A percentile compares a stretch with the other conserved stretches of the same genome.
Evolutionary conservation across 2,888 invertebrate species (phyloP).

Genomic region (Stenodera caucasica): DNA sequence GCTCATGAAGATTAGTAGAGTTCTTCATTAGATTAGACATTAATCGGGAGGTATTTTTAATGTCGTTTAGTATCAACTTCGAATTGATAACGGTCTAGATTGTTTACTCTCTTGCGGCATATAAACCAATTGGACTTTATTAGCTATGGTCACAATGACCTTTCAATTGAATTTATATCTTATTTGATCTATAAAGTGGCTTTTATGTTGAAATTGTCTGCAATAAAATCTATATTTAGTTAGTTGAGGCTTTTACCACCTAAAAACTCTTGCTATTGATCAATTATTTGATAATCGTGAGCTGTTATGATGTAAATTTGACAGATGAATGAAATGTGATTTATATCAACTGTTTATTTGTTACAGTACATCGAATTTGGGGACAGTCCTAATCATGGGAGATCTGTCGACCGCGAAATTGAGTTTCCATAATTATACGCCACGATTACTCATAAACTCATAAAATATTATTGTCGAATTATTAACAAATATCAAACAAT

Average conservation of each 20-base stretch:
- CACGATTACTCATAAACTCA: background rate
- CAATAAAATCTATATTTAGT: slow-evolving; percentile 17
- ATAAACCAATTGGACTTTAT: slow-evolving; percentile 27
- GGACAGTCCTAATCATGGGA: slow-evolving; percentile 10
- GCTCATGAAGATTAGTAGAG: no score
- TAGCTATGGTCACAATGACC: slow-evolving; percentile 28
- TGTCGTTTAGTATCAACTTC: background rate
- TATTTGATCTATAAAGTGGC: slow-evolving; percentile 27
- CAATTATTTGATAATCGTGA: no score
- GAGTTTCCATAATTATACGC: slow-evolving; percentile 48
- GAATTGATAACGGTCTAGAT: slow-evolving; percentile 4
- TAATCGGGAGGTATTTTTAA: background rate
- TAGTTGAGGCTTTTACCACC: no score
- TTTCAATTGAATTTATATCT: slow-evolving; percentile 32
- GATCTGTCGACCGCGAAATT: slow-evolving; percentile 46
- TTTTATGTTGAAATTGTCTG: slow-evolving; percentile 20
- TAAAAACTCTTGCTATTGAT: no score
- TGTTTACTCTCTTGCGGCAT: slow-evolving; percentile 12
- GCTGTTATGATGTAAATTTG: slow-evolving; percentile 32
- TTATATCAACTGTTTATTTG: slow-evolving; percentile 40
- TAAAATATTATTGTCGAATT: slow-evolving; percentile 8
- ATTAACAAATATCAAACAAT: background rate
- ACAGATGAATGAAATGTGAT: slow-evolving; percentile 37
- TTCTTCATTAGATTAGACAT: no score
- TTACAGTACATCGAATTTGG: slow-evolving; percentile 25